A percentile compares a stretch with the other conserved stretches of the same genome.
Evolutionary conservation across 2,888 invertebrate genomes (phyloP).

Genomic region (Idaea biselata): DNA sequence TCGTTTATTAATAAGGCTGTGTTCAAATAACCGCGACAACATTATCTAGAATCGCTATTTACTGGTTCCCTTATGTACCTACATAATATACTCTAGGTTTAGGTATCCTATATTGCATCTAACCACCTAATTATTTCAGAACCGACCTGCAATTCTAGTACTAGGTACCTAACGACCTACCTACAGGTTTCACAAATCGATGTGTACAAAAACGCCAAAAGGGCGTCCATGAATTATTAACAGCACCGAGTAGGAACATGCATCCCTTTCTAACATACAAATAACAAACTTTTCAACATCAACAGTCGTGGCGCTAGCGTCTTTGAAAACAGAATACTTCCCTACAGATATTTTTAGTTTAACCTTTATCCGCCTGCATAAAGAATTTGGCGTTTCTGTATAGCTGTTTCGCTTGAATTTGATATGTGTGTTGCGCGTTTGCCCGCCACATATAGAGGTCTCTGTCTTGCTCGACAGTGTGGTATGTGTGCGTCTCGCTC

Average conservation of each 20-base stretch:
- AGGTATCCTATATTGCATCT: not conserved
- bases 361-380: not conserved
- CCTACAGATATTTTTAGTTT: not conserved
- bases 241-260: not conserved
- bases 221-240: slow-evolving; percentile 12
- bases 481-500: slow-evolving; percentile 51
- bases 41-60: no score
- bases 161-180: not conserved
- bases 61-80: no score
- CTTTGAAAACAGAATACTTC: not conserved
- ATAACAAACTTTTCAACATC: not conserved
- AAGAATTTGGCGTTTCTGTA: not conserved
- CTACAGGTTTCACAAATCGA: not conserved
- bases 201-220: not conserved
- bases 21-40: no score
- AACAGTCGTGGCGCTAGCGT: not conserved
- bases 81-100: no score
- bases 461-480: slow-evolving; percentile 31
- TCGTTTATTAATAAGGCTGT: no score
- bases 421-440: slow-evolving; percentile 69
- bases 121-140: not conserved
- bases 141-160: not conserved
- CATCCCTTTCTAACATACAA: not conserved
- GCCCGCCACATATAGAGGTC: slow-evolving; percentile 66
- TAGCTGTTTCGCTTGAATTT: slow-evolving; percentile 37